Evolutionary conservation across 2,113 vertebrate genomes (phyloP).

Genomic region (Entosphenus tridentatus): DNA sequence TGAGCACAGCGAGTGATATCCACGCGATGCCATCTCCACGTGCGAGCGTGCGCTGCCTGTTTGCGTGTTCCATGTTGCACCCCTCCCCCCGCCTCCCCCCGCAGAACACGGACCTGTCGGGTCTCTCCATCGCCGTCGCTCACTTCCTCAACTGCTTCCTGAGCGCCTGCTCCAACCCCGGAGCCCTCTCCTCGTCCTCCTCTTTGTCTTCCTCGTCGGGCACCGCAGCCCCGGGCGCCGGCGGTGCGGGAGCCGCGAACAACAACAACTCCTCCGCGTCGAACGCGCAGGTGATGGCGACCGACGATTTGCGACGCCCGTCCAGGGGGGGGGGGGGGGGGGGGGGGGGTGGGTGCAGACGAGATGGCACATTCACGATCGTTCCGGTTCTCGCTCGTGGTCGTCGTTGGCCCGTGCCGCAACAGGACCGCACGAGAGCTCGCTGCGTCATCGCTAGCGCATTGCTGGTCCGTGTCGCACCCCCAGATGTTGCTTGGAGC

Average conservation of each 20-base stretch:
- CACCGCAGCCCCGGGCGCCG: slow-evolving; percentile 14
- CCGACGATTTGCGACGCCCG: too few relatives aligned
- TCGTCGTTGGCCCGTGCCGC: too few relatives aligned
- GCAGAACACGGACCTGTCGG: slow-evolving; percentile 76
- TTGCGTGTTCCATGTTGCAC: neutral
- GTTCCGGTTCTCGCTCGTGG: too few relatives aligned
- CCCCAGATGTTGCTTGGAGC: too few relatives aligned
- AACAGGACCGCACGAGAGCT: too few relatives aligned
- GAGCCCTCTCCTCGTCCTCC: slow-evolving; percentile 48
- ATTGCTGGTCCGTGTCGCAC: too few relatives aligned
- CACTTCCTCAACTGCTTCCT: slow-evolving; percentile 95
- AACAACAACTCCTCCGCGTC: slow-evolving; percentile 31
- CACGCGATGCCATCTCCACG: neutral
- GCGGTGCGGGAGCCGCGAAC: slow-evolving; percentile 78
- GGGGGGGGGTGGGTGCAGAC: too few relatives aligned
- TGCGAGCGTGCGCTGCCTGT: neutral
- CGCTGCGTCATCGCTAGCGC: too few relatives aligned
- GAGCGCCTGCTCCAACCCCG: slow-evolving; percentile 73
- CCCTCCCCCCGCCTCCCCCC: slow-evolving; percentile 5
- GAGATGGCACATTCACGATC: too few relatives aligned
- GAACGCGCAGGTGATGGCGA: too few relatives aligned
- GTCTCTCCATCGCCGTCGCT: slow-evolving; percentile 79
- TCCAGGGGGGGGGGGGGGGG: too few relatives aligned
- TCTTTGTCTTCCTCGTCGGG: too few relatives aligned
- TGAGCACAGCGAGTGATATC: neutral